These are phyloP conservation scores for Desoria tigrina DNA, from an alignment of 2,888 invertebrate genomes.

Conservation along the genomic window DNA sequence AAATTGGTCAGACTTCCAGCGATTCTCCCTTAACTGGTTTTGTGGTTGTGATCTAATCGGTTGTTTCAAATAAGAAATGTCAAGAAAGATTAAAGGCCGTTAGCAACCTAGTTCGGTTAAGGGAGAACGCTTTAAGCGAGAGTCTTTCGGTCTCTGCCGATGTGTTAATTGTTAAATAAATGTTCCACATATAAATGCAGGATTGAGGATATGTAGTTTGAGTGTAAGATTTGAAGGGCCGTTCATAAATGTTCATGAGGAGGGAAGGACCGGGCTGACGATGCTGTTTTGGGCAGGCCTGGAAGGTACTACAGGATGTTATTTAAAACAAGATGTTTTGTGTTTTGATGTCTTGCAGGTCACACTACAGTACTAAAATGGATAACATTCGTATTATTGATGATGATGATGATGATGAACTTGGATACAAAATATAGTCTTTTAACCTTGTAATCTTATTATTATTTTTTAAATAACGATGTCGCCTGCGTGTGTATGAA, in stretches of 20 bases:
- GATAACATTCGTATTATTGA: slow-evolving; percentile 23
- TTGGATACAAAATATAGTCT: background rate
- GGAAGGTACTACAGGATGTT: background rate
- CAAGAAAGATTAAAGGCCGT: too few relatives aligned
- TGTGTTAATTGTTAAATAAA: too few relatives aligned
- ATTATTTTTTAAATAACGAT: too few relatives aligned
- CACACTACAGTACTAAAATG: slow-evolving; percentile 41
- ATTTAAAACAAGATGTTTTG: slow-evolving; percentile 44
- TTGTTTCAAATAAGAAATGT: too few relatives aligned
- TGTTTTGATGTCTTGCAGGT: slow-evolving; percentile 51
- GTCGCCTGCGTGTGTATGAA: too few relatives aligned
- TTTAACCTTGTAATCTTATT: too few relatives aligned
- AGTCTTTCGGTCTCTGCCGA: too few relatives aligned
- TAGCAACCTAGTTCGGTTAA: too few relatives aligned
- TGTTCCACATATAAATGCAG: background rate
- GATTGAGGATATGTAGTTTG: background rate
- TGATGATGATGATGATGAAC: slow-evolving; percentile 27
- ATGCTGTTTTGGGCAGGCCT: background rate
- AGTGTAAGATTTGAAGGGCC: background rate
- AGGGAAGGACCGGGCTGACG: background rate
- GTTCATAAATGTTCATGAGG: background rate
- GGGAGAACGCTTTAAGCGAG: too few relatives aligned
- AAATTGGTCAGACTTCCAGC: too few relatives aligned
- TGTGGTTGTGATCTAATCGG: too few relatives aligned
- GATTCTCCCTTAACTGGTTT: too few relatives aligned